Percentiles rank a stretch among this genome's conserved stretches.
These are phyloP conservation scores for Lasioglossum villosulum DNA, from an alignment of 2,888 invertebrate species.

Conservation along the genomic window DNA sequence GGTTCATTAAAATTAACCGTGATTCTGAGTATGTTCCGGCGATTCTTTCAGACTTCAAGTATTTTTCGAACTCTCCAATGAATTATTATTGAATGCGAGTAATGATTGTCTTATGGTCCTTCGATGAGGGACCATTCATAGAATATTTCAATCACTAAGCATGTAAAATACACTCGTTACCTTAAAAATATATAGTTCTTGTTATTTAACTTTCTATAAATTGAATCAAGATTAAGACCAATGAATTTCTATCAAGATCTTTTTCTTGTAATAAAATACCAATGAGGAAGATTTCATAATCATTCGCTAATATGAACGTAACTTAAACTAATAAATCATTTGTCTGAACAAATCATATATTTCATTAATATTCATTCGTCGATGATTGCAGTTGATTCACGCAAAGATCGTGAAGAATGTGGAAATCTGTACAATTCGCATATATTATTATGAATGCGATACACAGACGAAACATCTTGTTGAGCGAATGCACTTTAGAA, in stretches of 20 bases:
- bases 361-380: background rate
- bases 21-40: background rate
- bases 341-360: background rate
- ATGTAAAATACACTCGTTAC: background rate
- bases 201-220: background rate
- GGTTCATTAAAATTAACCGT: slow-evolving; percentile 1
- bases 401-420: no score
- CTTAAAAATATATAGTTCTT: background rate
- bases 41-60: background rate
- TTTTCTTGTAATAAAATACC: background rate
- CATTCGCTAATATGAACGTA: background rate
- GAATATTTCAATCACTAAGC: background rate
- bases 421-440: no score
- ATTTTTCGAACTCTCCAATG: background rate
- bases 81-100: no score
- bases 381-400: no score
- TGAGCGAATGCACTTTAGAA: background rate
- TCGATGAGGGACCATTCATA: background rate
- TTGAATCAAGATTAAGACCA: no score
- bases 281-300: background rate
- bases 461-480: no score
- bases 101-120: background rate
- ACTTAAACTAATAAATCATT: background rate
- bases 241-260: no score
- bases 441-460: no score